Conservation (phyloP, 2,113 vertebrate species). For the Zosterops pallidus region DNA sequence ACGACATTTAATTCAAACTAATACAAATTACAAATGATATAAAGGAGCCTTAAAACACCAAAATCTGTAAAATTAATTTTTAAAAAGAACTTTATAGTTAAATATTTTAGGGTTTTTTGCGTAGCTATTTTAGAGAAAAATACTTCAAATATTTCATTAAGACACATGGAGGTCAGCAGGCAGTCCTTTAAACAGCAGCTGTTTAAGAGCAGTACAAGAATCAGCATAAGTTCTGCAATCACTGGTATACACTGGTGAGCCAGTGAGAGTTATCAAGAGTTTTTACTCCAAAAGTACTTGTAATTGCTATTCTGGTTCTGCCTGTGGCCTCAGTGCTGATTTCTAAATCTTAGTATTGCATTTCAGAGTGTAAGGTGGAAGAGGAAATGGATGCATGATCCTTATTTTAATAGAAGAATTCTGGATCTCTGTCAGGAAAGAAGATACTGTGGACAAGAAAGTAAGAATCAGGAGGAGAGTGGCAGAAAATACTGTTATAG, state of each 20-base stretch:
- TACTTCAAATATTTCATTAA: not conserved
- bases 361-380: not conserved
- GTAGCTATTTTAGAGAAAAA: not conserved
- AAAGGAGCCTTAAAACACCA: not conserved
- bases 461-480: not conserved
- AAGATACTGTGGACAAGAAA: not conserved
- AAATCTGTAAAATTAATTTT: fast-evolving
- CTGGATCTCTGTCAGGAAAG: not conserved
- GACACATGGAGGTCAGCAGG: not conserved
- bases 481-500: not conserved
- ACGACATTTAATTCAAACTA: not conserved
- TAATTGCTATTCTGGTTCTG: not conserved
- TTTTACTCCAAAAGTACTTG: not conserved
- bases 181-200: not conserved
- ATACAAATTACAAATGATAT: not conserved
- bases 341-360: not conserved
- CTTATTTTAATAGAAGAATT: not conserved
- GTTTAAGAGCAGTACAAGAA: not conserved
- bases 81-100: not conserved
- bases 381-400: not conserved
- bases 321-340: not conserved
- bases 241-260: not conserved
- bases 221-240: not conserved
- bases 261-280: not conserved
- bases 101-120: not conserved